Conservation (phyloP, 2,888 invertebrate species). For the Hedychridium roseum region DNA sequence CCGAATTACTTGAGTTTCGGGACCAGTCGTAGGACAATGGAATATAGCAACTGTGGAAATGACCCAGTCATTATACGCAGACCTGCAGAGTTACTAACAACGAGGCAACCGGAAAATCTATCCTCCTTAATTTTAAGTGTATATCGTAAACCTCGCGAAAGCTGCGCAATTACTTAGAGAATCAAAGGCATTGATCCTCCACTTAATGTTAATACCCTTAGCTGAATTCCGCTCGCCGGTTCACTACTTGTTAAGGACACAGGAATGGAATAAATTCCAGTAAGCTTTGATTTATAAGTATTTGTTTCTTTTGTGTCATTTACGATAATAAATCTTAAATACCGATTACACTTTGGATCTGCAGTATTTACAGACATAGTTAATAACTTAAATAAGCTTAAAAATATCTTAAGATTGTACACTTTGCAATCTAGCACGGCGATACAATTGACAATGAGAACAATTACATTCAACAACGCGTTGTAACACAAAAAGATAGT, state of each 20-base stretch:
- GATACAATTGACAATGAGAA: no score
- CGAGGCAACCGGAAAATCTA: slow-evolving; percentile 17
- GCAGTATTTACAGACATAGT: slow-evolving; percentile 11
- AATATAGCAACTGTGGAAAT: slow-evolving; percentile 60
- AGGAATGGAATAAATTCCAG: not conserved
- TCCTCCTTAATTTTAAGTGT: slow-evolving; percentile 37
- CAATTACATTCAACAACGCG: no score
- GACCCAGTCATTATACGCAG: slow-evolving; percentile 52
- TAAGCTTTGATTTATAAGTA: not conserved
- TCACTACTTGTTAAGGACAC: no score
- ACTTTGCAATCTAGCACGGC: no score
- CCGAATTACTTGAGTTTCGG: slow-evolving; percentile 55
- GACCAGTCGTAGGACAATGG: slow-evolving; percentile 53
- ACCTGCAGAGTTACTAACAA: slow-evolving; percentile 17
- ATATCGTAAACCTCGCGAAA: slow-evolving; percentile 46
- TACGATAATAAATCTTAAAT: not conserved
- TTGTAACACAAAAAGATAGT: no score
- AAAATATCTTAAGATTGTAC: no score
- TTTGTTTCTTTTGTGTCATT: not conserved
- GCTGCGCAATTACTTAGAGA: slow-evolving; percentile 44
- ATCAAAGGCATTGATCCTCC: not conserved
- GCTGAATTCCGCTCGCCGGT: no score
- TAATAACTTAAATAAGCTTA: slow-evolving; percentile 23
- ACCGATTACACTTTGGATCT: slow-evolving; percentile 8
- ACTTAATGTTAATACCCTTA: no score